Evolutionary conservation across 2,113 vertebrate species (phyloP), one percentile per base, ranked within the genome.

Genomic region (Arvicanthis niloticus): DNA sequence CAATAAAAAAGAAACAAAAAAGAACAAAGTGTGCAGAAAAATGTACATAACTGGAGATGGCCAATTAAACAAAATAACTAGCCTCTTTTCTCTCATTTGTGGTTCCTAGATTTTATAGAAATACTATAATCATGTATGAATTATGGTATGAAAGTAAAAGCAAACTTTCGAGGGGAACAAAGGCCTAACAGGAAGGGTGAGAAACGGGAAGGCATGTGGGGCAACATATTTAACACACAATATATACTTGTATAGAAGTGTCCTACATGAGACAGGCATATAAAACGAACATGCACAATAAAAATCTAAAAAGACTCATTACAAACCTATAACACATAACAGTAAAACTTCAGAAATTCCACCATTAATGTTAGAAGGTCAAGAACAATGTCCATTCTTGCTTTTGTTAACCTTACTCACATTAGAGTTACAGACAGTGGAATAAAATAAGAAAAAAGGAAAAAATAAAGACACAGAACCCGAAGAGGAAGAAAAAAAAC

Each of bases 361-460:
- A 93, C 40, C 51, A 81, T 68, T 58, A 78, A 62, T 29, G 45
- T 76, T 67, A 77, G 37, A 78, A 82, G 51, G 60, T 67, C 90
- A 56, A 51, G 62, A 86, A 4, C 58, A 48, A 85, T 68, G 6
- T 62, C 5, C 6, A 51, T 12, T 76, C 22, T 90, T 5, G 15
- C 10, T n/a, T 92, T 45, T 75, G 0, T 73, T 77, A 78, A 51
- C 10, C n/a, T 80, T 62, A 15, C 56, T 40, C 40, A 53, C 58
- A 26, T 26, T 85, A 7, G 70, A 97, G 53, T 84, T 56, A 73
- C 45, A 80, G 42, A 70, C 48, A 92, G 65, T 92, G 70, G 12
- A 88, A 91, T 88, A 92, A 88, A 92, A 34, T 34, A 94, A 73
- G 62, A 62, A 94, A 94, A 96, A 72, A 21, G 22, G 17, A 9